Evolutionary conservation across 2,888 invertebrate species (phyloP).

Genomic region (Amphipyra tragopoginis): DNA sequence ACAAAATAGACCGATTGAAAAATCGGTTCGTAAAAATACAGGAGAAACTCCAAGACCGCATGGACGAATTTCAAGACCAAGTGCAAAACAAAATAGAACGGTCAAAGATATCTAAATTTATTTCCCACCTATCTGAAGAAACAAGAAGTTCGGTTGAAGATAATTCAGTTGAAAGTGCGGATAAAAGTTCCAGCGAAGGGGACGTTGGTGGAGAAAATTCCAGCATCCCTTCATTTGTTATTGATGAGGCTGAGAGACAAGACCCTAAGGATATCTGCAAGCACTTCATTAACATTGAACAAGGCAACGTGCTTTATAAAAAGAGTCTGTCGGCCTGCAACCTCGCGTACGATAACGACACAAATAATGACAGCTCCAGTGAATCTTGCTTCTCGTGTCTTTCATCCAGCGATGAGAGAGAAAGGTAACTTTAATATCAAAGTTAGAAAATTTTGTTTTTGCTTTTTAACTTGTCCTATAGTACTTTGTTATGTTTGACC

Average conservation of each 20-base stretch:
- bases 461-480: background rate
- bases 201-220: constrained; percentile 56
- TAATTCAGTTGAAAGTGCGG: constrained; percentile 47
- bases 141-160: constrained; percentile 73
- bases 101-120: constrained; percentile 74
- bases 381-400: constrained; percentile 78
- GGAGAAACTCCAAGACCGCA: constrained; percentile 81
- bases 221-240: constrained; percentile 76
- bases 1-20: constrained; percentile 80
- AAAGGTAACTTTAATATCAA: constrained; percentile 70
- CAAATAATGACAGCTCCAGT: constrained; percentile 71
- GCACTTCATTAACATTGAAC: constrained; percentile 78
- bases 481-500: background rate
- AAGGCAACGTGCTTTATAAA: constrained; percentile 72
- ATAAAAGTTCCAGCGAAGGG: constrained; percentile 66
- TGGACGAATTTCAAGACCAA: constrained; percentile 84
- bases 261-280: constrained; percentile 72
- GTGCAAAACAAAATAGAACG: constrained; percentile 80
- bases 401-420: constrained; percentile 74
- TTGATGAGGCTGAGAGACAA: constrained; percentile 68
- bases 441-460: constrained; percentile 4
- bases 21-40: constrained; percentile 78
- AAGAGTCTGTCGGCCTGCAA: constrained; percentile 76
- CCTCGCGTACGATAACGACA: constrained; percentile 71
- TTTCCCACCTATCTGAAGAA: constrained; percentile 80